phyloP scores from a whole-genome alignment of 2,797 vertebrate species.

The Onychomys arenicola region DNA sequence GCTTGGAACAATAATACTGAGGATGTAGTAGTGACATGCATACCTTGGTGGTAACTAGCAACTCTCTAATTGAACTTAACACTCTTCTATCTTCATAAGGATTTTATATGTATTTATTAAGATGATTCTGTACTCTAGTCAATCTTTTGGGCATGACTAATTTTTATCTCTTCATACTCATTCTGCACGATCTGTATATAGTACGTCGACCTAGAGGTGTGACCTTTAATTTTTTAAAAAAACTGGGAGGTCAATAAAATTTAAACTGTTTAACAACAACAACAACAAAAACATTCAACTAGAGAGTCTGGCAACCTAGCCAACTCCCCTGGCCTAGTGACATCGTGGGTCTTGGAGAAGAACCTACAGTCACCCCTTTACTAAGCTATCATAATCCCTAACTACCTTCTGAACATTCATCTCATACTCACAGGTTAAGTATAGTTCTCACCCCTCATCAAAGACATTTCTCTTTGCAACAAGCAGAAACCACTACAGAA shows the following conservation, averaged over 20 bases:
- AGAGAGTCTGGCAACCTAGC: background rate
- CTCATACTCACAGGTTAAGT: background rate
- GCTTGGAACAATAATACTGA: background rate
- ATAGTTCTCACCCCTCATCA: background rate
- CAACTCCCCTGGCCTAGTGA: background rate
- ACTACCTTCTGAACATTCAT: background rate
- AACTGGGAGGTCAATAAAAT: constrained; percentile 82
- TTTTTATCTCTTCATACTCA: constrained; percentile 79
- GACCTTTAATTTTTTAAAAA: constrained; percentile 80
- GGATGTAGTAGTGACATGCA: background rate
- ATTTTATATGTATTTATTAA: constrained; percentile 81
- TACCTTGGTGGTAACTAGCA: background rate
- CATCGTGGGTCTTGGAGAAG: background rate
- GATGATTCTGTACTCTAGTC: constrained; percentile 71
- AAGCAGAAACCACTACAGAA: background rate
- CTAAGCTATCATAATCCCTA: background rate
- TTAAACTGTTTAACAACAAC: constrained; percentile 78
- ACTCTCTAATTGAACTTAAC: background rate
- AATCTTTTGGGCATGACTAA: constrained; percentile 71
- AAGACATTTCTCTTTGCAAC: background rate
- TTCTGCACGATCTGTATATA: constrained; percentile 81
- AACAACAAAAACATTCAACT: too few relatives aligned
- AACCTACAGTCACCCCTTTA: background rate
- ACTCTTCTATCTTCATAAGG: constrained; percentile 42
- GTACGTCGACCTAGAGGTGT: too few relatives aligned